These are phyloP conservation scores for Cotesia chilonis DNA, from an alignment of 1,140 invertebrate species.

Conservation along the genomic window DNA sequence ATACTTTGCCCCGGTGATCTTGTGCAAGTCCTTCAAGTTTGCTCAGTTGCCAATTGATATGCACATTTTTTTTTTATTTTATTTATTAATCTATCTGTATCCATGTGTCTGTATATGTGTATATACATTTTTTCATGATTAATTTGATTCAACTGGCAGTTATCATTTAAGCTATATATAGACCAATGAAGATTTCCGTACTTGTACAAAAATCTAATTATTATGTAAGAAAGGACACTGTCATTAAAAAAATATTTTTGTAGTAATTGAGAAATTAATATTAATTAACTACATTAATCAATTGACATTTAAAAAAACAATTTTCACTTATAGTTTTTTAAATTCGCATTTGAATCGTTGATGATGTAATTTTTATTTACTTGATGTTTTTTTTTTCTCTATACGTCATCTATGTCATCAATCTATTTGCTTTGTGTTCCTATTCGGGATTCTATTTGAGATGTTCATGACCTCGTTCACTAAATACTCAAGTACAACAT, in stretches of 20 bases:
- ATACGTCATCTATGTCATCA: constrained; percentile 12
- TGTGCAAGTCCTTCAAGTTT: not conserved
- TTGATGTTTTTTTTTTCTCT: not conserved
- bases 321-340: not conserved
- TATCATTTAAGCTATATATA: not conserved
- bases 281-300: not conserved
- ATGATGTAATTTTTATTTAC: constrained; percentile 19
- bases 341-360: not conserved
- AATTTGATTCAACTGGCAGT: not conserved
- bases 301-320: not conserved
- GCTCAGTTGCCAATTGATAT: not conserved
- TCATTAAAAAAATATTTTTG: constrained; percentile 1
- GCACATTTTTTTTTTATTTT: not conserved
- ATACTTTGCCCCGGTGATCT: constrained; percentile 17
- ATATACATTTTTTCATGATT: not conserved
- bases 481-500: not conserved
- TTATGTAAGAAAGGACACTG: constrained; percentile 45
- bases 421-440: constrained; percentile 17
- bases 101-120: not conserved
- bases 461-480: constrained; percentile 33
- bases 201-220: constrained; percentile 23
- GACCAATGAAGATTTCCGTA: not conserved
- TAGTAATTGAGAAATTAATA: constrained; percentile 3
- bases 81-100: not conserved
- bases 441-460: constrained; percentile 26